Evolutionary conservation across 2,113 vertebrate genomes (phyloP).

Genomic region (Pterocles orientalis): DNA sequence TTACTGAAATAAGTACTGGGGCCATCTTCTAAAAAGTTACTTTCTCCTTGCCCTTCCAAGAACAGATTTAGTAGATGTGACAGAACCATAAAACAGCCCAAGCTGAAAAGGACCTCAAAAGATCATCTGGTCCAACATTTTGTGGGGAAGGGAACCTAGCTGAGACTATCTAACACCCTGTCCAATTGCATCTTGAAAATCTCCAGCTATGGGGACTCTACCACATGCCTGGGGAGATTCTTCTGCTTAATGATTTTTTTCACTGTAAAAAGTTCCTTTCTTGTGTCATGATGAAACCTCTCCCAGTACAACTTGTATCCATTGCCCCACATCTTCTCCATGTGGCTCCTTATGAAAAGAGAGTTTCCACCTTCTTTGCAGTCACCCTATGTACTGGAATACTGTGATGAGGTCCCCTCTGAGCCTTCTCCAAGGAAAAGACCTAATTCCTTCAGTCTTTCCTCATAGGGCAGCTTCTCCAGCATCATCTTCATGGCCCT

Average conservation of each 20-base stretch:
- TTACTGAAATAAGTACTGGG: neutral
- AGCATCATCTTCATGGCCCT: neutral
- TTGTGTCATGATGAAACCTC: neutral
- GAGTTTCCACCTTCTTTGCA: neutral
- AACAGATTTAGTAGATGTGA: neutral
- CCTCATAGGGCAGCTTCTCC: neutral
- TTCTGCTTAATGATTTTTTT: neutral
- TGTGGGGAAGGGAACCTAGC: neutral
- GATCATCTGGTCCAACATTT: neutral
- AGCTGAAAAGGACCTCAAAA: neutral
- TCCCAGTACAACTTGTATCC: neutral
- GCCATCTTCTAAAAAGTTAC: neutral
- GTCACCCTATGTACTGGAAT: neutral
- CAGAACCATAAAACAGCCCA: neutral
- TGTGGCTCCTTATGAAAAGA: neutral
- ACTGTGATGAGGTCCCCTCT: neutral
- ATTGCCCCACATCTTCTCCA: rapidly evolving
- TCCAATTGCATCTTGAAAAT: neutral
- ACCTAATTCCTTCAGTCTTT: neutral
- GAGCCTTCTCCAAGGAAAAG: neutral
- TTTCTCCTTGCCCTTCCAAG: neutral
- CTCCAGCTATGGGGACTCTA: neutral
- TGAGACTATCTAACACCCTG: neutral
- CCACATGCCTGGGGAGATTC: neutral
- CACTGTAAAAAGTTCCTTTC: neutral